phyloP scores from a whole-genome alignment of 2,113 vertebrate species.

The Leptobrachium ailaonicum region DNA sequence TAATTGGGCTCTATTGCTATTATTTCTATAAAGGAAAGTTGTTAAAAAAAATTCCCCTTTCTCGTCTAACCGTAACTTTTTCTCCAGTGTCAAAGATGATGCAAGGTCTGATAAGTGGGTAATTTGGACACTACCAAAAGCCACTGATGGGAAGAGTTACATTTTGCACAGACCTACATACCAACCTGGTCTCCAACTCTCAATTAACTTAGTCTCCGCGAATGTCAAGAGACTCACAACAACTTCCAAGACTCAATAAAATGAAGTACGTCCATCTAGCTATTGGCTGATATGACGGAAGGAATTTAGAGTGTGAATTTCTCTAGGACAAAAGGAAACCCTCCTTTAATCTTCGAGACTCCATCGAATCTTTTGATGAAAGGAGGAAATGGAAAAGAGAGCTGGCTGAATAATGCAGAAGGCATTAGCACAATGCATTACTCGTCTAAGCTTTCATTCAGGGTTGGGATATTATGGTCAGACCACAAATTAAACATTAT shows the following conservation, averaged over 20 bases:
- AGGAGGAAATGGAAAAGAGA: slow-evolving; percentile 35
- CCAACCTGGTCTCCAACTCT: not conserved
- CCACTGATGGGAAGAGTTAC: slow-evolving; percentile 1
- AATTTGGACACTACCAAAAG: not conserved
- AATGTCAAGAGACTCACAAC: not conserved
- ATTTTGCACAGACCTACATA: not conserved
- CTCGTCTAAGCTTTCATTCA: slow-evolving; percentile 27
- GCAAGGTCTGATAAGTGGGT: slow-evolving; percentile 4
- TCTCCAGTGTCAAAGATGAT: not conserved
- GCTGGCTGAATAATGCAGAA: slow-evolving; percentile 32
- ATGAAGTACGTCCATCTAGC: slow-evolving; percentile 3
- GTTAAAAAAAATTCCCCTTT: too few species aligned
- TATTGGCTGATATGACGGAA: slow-evolving; percentile 22
- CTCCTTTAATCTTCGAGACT: slow-evolving; percentile 41
- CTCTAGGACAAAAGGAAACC: slow-evolving; percentile 31
- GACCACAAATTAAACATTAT: too few species aligned
- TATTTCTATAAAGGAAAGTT: too few species aligned
- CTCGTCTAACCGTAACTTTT: slow-evolving; percentile 14
- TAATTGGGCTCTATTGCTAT: too few species aligned
- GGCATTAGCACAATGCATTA: slow-evolving; percentile 29
- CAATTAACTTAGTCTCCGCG: slow-evolving; percentile 5
- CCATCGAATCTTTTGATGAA: slow-evolving; percentile 36
- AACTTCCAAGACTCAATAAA: slow-evolving; percentile 16
- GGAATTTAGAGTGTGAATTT: slow-evolving; percentile 8
- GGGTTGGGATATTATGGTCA: not conserved